These are phyloP conservation scores for Hafferia zeledoni DNA, from an alignment of 2,797 vertebrate species.

Conservation along the genomic window DNA sequence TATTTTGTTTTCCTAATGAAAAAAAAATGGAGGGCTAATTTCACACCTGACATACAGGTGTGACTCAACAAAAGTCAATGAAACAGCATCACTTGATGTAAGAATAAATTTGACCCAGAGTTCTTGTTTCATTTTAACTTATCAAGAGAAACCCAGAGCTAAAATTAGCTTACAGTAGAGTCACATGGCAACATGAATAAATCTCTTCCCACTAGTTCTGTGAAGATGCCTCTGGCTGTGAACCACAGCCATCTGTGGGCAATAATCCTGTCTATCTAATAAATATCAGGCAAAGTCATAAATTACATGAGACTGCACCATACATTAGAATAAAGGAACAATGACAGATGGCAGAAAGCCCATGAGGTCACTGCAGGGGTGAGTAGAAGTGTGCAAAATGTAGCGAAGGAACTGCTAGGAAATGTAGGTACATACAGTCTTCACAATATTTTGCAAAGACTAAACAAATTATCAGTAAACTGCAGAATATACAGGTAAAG, in stretches of 20 bases:
- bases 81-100: constrained; percentile 3
- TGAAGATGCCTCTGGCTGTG: constrained; percentile 46
- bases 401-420: background rate
- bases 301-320: background rate
- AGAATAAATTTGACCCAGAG: constrained; percentile 27
- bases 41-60: background rate
- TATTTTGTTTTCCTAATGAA: background rate
- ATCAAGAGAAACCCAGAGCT: constrained; percentile 23
- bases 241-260: constrained; percentile 34
- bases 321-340: constrained; percentile 51
- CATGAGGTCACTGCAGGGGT: constrained; percentile 35
- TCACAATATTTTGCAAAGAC: background rate
- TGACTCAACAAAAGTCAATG: constrained; percentile 46
- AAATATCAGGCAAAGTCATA: constrained; percentile 37
- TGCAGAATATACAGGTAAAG: background rate
- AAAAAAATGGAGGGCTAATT: background rate
- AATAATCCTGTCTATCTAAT: constrained; percentile 50
- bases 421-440: background rate
- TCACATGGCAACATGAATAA: constrained; percentile 34
- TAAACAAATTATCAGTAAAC: background rate
- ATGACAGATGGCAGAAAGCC: constrained; percentile 63
- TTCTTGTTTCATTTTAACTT: constrained; percentile 34
- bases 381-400: constrained; percentile 22
- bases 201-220: constrained; percentile 43
- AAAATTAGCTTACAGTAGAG: constrained; percentile 38